Base-by-base conservation (phyloP, 2,888 invertebrate genomes). In the Mycalesis mineus region DNA sequence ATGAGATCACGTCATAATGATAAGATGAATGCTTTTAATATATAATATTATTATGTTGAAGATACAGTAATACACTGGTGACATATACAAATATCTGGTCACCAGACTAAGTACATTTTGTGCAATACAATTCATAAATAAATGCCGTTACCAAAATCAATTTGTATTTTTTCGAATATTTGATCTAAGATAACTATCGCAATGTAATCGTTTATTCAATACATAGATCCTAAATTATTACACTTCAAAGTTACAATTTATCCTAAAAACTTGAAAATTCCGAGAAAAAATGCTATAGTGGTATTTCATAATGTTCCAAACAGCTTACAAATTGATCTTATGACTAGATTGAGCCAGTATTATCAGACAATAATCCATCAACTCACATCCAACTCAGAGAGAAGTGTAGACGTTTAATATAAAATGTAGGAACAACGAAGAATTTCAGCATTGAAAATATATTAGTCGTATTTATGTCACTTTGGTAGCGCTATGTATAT, bases 331-430 rank as follows among this genome's bases (percentile, higher is more conserved):
- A 87, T 87, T 86, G 83, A 87, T 86, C 88, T 89, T 89, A 89
- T 88, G 88, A 89, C 88, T 89, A 89, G 88, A 89, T 88, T 89
- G 88, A 89, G 88, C 86, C 88, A 88, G 88, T 84, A 75, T 74
- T 78, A 79, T 76, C 77, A 74, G 71, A 80, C 75, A 79, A 80
- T 81, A 79, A 80, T 81, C 76, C 78, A 76, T 73, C 73, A 69
- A 70, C 69, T 75, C 72, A 70, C 73, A 72, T 70, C 65, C 77
- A 84, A 80, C 78, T 75, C 70, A 70, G 78, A 80, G 81, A 80
- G 82, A 83, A 83, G 75, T 84, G 84, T 84, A 86, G 84, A 75
- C 82, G 83, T 83, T 78, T 75, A 82, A 82, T 86, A 87, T 77
- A 84, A 84, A 84, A 81, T 76, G 80, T 84, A 87, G 87, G 86